These are phyloP conservation scores for Cyrtonyx montezumae DNA, from an alignment of 2,113 vertebrate species.

Conservation along the genomic window DNA sequence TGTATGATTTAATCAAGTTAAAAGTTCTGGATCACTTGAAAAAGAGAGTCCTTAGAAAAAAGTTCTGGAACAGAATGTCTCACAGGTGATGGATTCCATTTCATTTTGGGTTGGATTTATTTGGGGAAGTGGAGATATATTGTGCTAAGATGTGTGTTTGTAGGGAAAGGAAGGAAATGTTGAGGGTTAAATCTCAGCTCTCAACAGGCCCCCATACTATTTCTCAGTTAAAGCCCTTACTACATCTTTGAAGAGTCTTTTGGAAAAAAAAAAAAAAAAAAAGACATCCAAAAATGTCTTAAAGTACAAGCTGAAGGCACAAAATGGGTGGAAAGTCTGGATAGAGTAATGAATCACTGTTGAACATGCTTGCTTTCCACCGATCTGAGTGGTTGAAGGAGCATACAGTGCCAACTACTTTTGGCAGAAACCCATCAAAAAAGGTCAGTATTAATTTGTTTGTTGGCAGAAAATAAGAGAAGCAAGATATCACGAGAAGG, in stretches of 20 bases:
- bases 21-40: neutral
- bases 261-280: neutral
- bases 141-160: neutral
- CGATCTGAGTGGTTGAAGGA: neutral
- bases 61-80: neutral
- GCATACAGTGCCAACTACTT: fast-evolving
- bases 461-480: too few relatives aligned
- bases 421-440: neutral
- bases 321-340: neutral
- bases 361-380: neutral
- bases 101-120: neutral
- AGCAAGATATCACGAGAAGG: too few relatives aligned
- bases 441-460: too few relatives aligned
- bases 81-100: neutral
- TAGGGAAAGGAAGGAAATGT: neutral
- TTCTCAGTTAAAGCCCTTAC: neutral
- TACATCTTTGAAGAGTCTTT: neutral
- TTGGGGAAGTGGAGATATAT: too few relatives aligned
- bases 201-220: neutral
- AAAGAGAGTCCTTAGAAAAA: neutral
- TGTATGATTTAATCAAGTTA: neutral
- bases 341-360: neutral
- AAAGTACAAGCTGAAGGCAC: neutral
- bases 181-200: neutral
- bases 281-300: neutral